Evolutionary conservation across 2,797 vertebrate species (phyloP).

Genomic region (Cossypha heuglini): DNA sequence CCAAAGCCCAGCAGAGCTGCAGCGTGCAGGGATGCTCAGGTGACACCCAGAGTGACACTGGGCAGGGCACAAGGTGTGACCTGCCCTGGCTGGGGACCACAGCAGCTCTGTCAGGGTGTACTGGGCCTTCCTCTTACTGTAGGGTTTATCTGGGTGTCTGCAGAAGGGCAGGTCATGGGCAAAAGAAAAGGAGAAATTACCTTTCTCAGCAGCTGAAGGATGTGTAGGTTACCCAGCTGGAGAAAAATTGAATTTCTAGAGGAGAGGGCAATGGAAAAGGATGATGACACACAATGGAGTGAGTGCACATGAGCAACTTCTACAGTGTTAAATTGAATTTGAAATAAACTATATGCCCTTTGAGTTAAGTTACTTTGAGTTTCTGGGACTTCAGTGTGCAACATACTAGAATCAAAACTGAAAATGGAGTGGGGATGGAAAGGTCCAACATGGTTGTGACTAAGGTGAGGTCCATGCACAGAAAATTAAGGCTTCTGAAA

Average conservation of each 20-base stretch:
- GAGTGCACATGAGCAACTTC: background rate
- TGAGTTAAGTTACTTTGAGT: background rate
- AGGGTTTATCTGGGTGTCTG: background rate
- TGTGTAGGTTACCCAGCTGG: background rate
- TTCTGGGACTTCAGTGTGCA: background rate
- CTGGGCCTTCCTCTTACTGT: background rate
- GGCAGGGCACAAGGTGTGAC: background rate
- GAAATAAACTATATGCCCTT: background rate
- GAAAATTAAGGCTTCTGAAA: background rate
- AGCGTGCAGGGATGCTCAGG: accelerated
- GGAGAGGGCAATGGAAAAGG: background rate
- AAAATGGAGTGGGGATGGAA: background rate
- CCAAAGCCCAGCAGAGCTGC: background rate
- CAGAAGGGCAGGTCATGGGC: background rate
- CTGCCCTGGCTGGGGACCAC: background rate
- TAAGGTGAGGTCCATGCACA: background rate
- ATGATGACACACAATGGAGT: background rate
- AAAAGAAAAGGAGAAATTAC: background rate
- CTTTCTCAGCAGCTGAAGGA: background rate
- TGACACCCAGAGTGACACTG: background rate
- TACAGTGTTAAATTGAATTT: background rate
- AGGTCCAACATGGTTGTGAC: background rate
- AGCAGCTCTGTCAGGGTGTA: background rate
- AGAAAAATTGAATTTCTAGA: background rate
- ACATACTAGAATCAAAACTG: background rate